Conservation (phyloP, 2,797 vertebrate species). For the Syndactyla subalaris region DNA sequence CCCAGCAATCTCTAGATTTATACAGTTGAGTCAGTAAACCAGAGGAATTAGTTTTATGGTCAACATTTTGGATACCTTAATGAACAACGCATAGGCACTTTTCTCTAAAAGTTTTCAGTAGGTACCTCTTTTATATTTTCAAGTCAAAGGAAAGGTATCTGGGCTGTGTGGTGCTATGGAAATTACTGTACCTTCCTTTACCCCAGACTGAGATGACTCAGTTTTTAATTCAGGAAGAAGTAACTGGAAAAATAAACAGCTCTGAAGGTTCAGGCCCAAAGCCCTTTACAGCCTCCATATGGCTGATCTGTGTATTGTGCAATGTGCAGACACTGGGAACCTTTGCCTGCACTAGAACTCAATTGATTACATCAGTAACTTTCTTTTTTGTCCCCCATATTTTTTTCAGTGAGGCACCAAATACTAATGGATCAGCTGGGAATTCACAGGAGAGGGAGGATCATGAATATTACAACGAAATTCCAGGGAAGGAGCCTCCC, state of each 20-base stretch:
- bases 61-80: background rate
- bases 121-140: background rate
- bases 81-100: background rate
- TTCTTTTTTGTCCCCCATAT: background rate
- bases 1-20: background rate
- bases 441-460: conserved; percentile 71
- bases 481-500: conserved; percentile 83
- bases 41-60: background rate
- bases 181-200: background rate
- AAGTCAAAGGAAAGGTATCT: background rate
- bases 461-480: conserved; percentile 88
- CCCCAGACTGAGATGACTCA: background rate
- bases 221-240: background rate
- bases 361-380: background rate
- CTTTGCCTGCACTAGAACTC: background rate
- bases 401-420: conserved; percentile 72
- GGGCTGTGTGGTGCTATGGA: background rate
- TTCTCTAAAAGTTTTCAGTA: background rate
- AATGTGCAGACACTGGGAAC: background rate
- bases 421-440: conserved; percentile 56
- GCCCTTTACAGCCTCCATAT: conserved; percentile 31
- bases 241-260: conserved; percentile 16
- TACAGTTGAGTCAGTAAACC: conserved; percentile 6
- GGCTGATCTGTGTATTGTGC: background rate
- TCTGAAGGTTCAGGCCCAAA: background rate